Percentiles rank a stretch among this genome's conserved stretches.
phyloP scores from a whole-genome alignment of 2,888 invertebrate species.

The Sesia bembeciformis region DNA sequence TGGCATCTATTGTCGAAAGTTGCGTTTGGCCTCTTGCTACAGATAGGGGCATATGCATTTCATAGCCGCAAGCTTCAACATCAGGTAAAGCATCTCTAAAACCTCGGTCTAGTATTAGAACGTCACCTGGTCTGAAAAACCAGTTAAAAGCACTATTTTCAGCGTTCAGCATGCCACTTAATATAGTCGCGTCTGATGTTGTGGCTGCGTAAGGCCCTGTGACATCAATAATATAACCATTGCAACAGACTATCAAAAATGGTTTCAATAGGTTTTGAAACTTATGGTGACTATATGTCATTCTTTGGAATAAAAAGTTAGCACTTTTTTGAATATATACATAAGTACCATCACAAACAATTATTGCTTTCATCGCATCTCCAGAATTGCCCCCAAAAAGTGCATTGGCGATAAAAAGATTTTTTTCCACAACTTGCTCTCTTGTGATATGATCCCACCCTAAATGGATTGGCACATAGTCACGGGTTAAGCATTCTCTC shows the following conservation, averaged over 20 bases:
- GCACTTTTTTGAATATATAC: constrained; percentile 5
- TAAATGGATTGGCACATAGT: constrained; percentile 4
- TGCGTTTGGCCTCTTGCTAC: not conserved
- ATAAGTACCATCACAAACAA: constrained; percentile 7
- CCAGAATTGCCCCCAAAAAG: not conserved
- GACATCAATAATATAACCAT: constrained; percentile 13
- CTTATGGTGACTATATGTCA: constrained; percentile 7
- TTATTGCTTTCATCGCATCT: constrained; percentile 1
- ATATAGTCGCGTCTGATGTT: constrained; percentile 1
- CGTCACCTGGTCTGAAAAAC: not conserved
- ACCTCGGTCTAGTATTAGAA: not conserved
- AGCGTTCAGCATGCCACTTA: not conserved
- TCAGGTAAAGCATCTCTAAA: not conserved
- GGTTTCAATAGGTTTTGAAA: constrained; percentile 9
- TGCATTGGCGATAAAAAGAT: not conserved
- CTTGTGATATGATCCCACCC: constrained; percentile 1
- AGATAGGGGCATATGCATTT: not conserved
- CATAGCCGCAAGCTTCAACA: not conserved
- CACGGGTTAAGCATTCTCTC: not conserved
- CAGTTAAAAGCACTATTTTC: not conserved
- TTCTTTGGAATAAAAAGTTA: constrained; percentile 8
- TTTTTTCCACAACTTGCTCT: not conserved
- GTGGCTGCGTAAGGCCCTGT: constrained; percentile 12
- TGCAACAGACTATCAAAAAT: constrained; percentile 9
- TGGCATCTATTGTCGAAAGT: not conserved